phyloP scores from a whole-genome alignment of 2,113 vertebrate genomes.

The Motacilla alba region DNA sequence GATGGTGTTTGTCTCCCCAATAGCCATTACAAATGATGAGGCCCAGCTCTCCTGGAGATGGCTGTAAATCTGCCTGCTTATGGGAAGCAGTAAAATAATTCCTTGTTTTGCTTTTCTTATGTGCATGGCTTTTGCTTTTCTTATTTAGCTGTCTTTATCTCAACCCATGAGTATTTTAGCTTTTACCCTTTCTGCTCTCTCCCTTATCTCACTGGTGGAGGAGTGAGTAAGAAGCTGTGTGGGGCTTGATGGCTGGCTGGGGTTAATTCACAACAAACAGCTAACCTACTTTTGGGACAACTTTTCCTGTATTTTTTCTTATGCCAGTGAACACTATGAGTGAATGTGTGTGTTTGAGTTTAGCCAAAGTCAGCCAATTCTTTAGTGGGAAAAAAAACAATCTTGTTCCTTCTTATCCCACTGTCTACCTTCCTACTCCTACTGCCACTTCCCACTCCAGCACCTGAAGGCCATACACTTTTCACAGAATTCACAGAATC shows the following conservation, averaged over 20 bases:
- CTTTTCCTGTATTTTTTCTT: neutral
- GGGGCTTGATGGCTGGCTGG: neutral
- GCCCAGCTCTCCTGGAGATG: neutral
- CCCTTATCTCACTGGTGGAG: neutral
- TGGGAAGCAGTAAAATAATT: neutral
- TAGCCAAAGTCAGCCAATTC: neutral
- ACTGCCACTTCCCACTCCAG: neutral
- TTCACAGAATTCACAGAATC: neutral
- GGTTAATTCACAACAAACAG: neutral
- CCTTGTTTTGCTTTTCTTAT: neutral
- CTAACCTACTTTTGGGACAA: neutral
- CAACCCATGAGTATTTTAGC: neutral
- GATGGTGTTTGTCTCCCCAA: neutral
- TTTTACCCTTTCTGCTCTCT: neutral
- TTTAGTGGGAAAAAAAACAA: neutral
- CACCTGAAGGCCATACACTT: neutral
- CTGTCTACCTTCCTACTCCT: neutral
- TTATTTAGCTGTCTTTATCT: neutral
- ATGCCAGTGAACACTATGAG: neutral
- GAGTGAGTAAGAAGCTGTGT: fast-evolving
- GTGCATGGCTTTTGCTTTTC: neutral
- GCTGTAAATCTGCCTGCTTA: neutral
- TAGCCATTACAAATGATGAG: neutral
- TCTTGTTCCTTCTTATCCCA: neutral
- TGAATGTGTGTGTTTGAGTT: neutral